These are phyloP conservation scores for Rhinogobio ventralis DNA, from an alignment of 2,797 vertebrate genomes.

Conservation along the genomic window DNA sequence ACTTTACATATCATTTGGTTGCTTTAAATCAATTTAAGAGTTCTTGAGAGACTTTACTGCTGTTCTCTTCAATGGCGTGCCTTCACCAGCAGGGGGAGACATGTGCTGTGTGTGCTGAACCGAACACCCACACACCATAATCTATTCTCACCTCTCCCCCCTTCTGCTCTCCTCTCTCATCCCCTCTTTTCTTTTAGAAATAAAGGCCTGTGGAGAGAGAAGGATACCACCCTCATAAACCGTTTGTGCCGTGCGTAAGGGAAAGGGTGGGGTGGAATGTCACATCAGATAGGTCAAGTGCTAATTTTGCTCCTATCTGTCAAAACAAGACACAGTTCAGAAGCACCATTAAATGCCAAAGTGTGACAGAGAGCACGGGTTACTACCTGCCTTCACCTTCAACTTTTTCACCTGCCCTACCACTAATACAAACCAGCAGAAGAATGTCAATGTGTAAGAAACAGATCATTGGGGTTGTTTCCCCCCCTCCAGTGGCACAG, in stretches of 20 bases:
- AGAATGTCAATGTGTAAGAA: constrained; percentile 37
- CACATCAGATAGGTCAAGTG: constrained; percentile 56
- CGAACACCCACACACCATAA: not conserved
- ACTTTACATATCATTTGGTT: not conserved
- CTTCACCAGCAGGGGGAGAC: constrained; percentile 65
- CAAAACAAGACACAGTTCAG: constrained; percentile 53
- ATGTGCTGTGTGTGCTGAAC: constrained; percentile 55
- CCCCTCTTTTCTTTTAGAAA: constrained; percentile 41
- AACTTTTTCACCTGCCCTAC: constrained; percentile 22
- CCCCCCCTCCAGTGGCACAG: not conserved
- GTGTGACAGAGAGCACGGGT: constrained; percentile 37
- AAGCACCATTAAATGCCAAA: constrained; percentile 41
- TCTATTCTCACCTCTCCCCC: constrained; percentile 12
- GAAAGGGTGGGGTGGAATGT: constrained; percentile 57
- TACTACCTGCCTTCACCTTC: constrained; percentile 42
- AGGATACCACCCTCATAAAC: constrained; percentile 52
- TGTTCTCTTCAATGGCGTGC: not conserved
- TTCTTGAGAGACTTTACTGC: not conserved
- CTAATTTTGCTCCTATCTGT: constrained; percentile 56
- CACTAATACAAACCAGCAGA: constrained; percentile 22
- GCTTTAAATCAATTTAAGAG: not conserved
- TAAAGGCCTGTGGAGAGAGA: constrained; percentile 48
- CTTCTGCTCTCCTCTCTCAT: constrained; percentile 34
- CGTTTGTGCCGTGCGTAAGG: constrained; percentile 40
- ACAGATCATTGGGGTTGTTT: not conserved